Base-by-base conservation (phyloP, 2,888 invertebrate species). In the Elmis aenea region DNA sequence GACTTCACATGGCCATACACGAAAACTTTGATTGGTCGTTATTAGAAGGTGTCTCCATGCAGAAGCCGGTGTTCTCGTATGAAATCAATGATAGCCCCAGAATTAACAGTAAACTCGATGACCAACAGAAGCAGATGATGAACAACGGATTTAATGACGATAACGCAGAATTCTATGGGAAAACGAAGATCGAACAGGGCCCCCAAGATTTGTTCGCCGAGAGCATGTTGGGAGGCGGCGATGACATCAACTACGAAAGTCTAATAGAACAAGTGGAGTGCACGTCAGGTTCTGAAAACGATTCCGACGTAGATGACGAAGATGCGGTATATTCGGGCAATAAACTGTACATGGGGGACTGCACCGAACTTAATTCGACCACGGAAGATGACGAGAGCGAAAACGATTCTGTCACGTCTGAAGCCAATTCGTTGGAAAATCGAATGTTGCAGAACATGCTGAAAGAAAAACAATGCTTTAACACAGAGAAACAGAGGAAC, bases 1-100 rank as follows among this genome's bases (percentile, higher is more conserved):
- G 70, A 11, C 57, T 75, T 2, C 77, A 77, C 48, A 74, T 73
- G 68, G 71, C 71, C 13, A 75, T 77, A 23, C 77, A 77, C 51
- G 71, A 73, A 23, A 70, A 72, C 30, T 70, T 69, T 40, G 57
- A 61, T 35, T 64, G 61, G 62, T 48, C 44, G 8, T 43, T 59
- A 33, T 43, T 63, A 24, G 60, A 61, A 6, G 18, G 5, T 8
- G 8, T 6, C 18, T 6, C 18, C 18, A 5, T 8, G 5, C 18
- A 13, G 30, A 35, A 18, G 37, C 30, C 6, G n/a, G 8, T 11
- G 23, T 11, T 21, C 6, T 13, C 10, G 12, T 10, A 9, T 9
- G 30, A 30, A 5, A 6, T 8, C 5, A 45, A 42, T 6, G 42
- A 40, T 5, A 26, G 38, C 5, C 35, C 40, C 3, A 39, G 34